These are phyloP conservation scores for Phrynocephalus versicolor DNA, from an alignment of 2,113 vertebrate genomes.

Conservation along the genomic window DNA sequence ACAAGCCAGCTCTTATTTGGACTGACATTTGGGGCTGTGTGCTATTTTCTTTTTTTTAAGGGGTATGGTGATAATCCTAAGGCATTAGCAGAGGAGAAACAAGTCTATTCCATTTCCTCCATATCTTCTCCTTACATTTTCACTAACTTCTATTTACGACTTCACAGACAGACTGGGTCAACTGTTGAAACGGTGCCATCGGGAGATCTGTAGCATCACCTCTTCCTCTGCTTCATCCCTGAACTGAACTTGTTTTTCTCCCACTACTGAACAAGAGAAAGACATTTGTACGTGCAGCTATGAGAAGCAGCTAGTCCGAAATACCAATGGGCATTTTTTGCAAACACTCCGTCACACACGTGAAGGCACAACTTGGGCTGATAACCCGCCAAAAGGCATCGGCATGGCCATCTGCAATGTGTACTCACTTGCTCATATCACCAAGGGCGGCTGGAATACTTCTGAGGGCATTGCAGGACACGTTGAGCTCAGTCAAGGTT, in stretches of 20 bases:
- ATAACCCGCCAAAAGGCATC: not conserved
- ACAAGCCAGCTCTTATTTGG: not conserved
- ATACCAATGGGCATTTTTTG: not conserved
- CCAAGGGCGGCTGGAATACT: conserved; percentile 82
- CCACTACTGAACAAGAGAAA: not conserved
- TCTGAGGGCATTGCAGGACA: conserved; percentile 91
- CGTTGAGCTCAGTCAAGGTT: conserved; percentile 91
- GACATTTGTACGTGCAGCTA: not conserved
- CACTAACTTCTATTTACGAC: not conserved
- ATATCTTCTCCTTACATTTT: not conserved
- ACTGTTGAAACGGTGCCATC: not conserved
- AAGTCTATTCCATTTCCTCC: not conserved
- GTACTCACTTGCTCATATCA: conserved; percentile 89
- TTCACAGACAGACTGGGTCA: not conserved
- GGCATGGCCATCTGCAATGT: not conserved
- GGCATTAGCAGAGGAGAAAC: not conserved
- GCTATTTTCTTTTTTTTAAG: not conserved
- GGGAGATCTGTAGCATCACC: not conserved
- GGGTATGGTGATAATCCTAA: not conserved
- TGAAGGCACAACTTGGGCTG: not conserved
- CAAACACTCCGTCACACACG: not conserved
- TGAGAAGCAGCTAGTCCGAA: not conserved
- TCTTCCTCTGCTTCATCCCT: not conserved
- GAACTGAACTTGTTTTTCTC: not conserved
- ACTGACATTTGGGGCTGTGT: not conserved